These are phyloP conservation scores for Sycobia sp. DNA, from an alignment of 1,140 invertebrate genomes.

Conservation along the genomic window DNA sequence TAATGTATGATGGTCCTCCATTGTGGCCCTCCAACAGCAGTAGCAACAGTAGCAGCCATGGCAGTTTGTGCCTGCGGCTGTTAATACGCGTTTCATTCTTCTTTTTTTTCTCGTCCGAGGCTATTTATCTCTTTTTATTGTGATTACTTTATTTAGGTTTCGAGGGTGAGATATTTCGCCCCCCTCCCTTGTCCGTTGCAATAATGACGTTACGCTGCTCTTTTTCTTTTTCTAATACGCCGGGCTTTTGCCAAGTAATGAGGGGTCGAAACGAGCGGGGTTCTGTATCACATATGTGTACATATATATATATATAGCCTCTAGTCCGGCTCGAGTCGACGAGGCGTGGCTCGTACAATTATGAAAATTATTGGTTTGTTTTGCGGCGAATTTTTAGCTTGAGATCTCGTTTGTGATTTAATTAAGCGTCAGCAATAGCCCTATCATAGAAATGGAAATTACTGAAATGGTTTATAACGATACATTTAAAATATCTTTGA, in stretches of 20 bases:
- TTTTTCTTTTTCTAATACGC: not conserved
- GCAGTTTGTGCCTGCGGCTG: not conserved
- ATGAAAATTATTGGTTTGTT: constrained; percentile 23
- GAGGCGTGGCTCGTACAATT: constrained; percentile 5
- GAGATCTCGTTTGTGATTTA: too few species aligned
- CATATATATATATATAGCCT: not conserved
- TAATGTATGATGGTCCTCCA: too few species aligned
- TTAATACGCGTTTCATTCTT: constrained; percentile 26
- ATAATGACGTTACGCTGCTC: constrained; percentile 17
- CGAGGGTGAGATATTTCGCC: constrained; percentile 3
- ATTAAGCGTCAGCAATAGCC: too few species aligned
- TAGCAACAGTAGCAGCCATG: too few species aligned
- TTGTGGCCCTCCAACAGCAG: too few species aligned
- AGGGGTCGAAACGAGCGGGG: not conserved
- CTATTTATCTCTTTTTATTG: constrained; percentile 35
- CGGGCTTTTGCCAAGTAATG: constrained; percentile 14
- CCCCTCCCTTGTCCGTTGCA: not conserved
- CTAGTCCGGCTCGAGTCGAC: not conserved
- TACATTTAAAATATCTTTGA: too few species aligned
- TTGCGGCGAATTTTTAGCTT: too few species aligned
- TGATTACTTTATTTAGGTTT: constrained; percentile 32
- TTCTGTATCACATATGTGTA: too few species aligned
- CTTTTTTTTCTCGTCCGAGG: constrained; percentile 14
- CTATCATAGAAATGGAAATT: too few species aligned
- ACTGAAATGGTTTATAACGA: too few species aligned